phyloP scores from a whole-genome alignment of 2,797 vertebrate species.

The Fratercula arctica region DNA sequence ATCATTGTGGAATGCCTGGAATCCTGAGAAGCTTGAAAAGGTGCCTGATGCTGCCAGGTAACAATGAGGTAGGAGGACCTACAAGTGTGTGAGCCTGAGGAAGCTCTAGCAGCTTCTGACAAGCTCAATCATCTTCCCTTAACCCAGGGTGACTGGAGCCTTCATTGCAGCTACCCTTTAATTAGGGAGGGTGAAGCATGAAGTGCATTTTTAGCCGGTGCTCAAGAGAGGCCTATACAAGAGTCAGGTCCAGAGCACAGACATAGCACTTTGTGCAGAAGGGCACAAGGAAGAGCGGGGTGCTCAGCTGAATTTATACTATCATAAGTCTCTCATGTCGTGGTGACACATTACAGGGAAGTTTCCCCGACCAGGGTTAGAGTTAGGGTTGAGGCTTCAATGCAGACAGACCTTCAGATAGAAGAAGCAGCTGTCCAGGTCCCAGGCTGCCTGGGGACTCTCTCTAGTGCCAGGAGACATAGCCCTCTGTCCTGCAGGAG shows the following conservation, averaged over 20 bases:
- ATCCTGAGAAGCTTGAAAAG: neutral
- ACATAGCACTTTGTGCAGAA: neutral
- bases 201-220: neutral
- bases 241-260: neutral
- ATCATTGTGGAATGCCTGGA: neutral
- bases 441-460: neutral
- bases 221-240: neutral
- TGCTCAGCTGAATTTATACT: neutral
- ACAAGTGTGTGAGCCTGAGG: neutral
- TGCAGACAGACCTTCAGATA: neutral
- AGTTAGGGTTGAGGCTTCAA: neutral
- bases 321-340: neutral
- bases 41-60: neutral
- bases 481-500: neutral
- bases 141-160: neutral
- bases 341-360: neutral
- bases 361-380: neutral
- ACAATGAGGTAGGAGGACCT: neutral
- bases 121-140: neutral
- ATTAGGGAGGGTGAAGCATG: neutral
- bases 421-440: neutral
- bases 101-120: neutral
- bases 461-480: neutral
- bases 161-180: neutral
- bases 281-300: too few species aligned